Conservation (phyloP, 2,113 vertebrate genomes). For the Corythaeola cristata region DNA sequence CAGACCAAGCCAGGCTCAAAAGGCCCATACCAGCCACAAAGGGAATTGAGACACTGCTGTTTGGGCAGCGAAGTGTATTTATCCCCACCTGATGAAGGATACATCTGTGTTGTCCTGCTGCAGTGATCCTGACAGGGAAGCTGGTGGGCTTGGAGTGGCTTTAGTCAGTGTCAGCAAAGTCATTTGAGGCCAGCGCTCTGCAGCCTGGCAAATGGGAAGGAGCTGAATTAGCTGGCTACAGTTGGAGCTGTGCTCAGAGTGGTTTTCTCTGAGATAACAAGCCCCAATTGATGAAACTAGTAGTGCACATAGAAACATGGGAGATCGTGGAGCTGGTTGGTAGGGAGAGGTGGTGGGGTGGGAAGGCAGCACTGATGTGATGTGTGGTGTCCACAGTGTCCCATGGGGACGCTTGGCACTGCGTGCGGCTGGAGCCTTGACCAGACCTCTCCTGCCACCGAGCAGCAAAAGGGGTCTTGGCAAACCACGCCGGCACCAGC, state of each 20-base stretch:
- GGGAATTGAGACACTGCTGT: not conserved
- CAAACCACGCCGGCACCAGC: not conserved
- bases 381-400: not conserved
- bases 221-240: not conserved
- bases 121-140: not conserved
- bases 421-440: not conserved
- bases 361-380: not conserved
- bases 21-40: not conserved
- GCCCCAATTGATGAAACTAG: not conserved
- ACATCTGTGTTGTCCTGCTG: not conserved
- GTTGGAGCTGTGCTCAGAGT: not conserved
- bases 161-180: not conserved
- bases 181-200: not conserved
- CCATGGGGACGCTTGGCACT: accelerated
- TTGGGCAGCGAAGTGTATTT: not conserved
- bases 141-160: not conserved
- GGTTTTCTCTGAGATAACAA: not conserved
- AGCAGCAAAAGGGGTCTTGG: not conserved
- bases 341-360: not conserved
- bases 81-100: not conserved
- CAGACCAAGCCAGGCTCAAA: not conserved
- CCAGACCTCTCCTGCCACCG: not conserved
- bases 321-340: not conserved
- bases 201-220: not conserved
- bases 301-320: not conserved